These are phyloP conservation scores for Picus viridis DNA, from an alignment of 2,797 vertebrate genomes.

Conservation along the genomic window DNA sequence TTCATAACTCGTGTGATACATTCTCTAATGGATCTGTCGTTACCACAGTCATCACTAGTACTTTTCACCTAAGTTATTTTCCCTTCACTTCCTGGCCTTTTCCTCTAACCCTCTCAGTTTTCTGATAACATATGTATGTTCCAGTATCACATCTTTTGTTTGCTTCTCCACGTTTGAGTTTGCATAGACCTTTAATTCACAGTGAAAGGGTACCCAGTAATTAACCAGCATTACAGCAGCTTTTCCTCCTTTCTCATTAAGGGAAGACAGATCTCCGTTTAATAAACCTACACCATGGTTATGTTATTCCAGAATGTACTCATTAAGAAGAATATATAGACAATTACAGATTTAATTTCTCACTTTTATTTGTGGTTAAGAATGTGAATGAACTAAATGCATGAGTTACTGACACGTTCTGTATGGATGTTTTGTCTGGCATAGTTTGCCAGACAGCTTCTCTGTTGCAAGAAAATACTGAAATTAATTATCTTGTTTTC, in stretches of 20 bases:
- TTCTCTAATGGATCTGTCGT: not conserved
- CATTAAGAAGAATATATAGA: conserved; percentile 58
- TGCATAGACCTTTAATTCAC: not conserved
- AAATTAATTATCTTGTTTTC: conserved; percentile 37
- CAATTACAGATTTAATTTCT: conserved; percentile 37
- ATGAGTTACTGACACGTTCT: conserved; percentile 5
- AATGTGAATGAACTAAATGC: not conserved
- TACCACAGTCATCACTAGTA: not conserved
- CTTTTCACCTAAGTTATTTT: not conserved
- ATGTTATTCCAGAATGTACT: not conserved
- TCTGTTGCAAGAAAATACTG: not conserved
- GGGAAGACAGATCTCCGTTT: conserved; percentile 38
- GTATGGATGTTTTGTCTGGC: not conserved
- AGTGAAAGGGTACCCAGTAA: not conserved
- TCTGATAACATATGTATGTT: not conserved
- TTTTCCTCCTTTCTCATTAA: conserved; percentile 16
- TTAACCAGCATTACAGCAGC: not conserved
- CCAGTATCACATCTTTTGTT: not conserved
- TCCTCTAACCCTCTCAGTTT: not conserved
- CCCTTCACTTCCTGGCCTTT: not conserved
- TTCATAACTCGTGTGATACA: not conserved
- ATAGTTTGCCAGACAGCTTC: not conserved
- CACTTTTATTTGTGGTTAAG: conserved; percentile 26
- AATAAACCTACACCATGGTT: not conserved
- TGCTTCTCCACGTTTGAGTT: not conserved